Evolutionary conservation across 2,888 invertebrate genomes (phyloP).

Genomic region (Eurytoma californica): DNA sequence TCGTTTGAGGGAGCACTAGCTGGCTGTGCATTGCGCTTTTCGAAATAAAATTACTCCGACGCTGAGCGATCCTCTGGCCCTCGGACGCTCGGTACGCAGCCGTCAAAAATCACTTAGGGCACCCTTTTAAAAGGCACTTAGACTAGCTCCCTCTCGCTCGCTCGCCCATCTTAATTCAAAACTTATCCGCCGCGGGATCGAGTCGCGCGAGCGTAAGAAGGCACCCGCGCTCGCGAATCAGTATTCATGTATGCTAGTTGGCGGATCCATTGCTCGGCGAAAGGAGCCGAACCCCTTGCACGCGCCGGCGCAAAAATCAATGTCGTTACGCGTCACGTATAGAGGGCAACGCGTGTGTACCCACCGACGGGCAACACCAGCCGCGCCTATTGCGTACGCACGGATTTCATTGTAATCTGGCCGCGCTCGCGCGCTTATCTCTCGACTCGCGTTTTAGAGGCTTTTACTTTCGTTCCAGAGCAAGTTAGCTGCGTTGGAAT

Average conservation of each 20-base stretch:
- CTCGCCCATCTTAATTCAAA: conserved; percentile 31
- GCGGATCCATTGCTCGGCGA: conserved; percentile 36
- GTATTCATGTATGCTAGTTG: conserved; percentile 69
- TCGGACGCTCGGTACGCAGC: not conserved
- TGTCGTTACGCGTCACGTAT: conserved; percentile 64
- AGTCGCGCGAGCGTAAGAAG: not conserved
- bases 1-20: no score
- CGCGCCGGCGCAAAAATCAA: conserved; percentile 65
- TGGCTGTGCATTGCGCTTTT: no score
- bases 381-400: no score
- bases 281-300: not conserved
- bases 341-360: no score
- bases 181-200: not conserved
- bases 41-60: not conserved
- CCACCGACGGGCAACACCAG: no score
- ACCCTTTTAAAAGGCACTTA: conserved; percentile 23
- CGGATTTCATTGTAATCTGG: no score
- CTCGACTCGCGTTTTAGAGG: no score
- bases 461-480: no score
- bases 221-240: conserved; percentile 57
- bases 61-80: no score
- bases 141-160: no score
- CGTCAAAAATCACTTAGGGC: conserved; percentile 37
- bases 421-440: no score
- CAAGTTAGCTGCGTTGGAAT: no score